Evolutionary conservation across 2,888 invertebrate genomes (phyloP).

Genomic region (Eupelmus urozonus): DNA sequence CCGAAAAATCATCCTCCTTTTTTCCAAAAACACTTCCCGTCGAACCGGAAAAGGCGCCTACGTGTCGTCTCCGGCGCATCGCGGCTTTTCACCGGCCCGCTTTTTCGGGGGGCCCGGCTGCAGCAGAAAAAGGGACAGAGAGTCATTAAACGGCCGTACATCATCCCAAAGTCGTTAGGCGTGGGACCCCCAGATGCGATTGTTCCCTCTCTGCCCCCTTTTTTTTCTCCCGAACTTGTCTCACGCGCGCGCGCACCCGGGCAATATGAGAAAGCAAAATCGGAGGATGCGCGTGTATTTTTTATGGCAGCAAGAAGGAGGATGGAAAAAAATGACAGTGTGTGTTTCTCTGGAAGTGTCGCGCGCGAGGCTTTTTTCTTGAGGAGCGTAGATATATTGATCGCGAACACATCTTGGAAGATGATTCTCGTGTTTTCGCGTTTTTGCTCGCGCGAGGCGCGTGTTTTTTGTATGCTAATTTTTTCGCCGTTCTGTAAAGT

Average conservation of each 20-base stretch:
- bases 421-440: too few relatives aligned
- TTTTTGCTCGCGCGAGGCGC: too few relatives aligned
- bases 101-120: neutral
- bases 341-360: neutral
- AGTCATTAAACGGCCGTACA: slow-evolving; percentile 77
- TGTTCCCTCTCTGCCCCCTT: slow-evolving; percentile 25
- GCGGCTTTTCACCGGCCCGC: slow-evolving; percentile 12
- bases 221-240: slow-evolving; percentile 10
- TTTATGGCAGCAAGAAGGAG: neutral
- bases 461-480: too few relatives aligned
- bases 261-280: slow-evolving; percentile 10
- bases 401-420: neutral
- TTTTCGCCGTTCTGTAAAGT: too few relatives aligned
- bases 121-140: neutral
- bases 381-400: neutral
- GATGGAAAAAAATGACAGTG: neutral
- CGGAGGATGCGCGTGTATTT: neutral
- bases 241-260: neutral
- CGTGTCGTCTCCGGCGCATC: slow-evolving; percentile 21
- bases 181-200: slow-evolving; percentile 51
- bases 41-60: neutral
- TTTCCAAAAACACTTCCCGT: too few relatives aligned
- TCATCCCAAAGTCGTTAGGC: slow-evolving; percentile 71
- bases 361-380: neutral
- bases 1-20: too few relatives aligned